A percentile compares a stretch with the other conserved stretches of the same genome.
Conservation (phyloP, 1,140 invertebrate genomes). For the Prorops nasuta region DNA sequence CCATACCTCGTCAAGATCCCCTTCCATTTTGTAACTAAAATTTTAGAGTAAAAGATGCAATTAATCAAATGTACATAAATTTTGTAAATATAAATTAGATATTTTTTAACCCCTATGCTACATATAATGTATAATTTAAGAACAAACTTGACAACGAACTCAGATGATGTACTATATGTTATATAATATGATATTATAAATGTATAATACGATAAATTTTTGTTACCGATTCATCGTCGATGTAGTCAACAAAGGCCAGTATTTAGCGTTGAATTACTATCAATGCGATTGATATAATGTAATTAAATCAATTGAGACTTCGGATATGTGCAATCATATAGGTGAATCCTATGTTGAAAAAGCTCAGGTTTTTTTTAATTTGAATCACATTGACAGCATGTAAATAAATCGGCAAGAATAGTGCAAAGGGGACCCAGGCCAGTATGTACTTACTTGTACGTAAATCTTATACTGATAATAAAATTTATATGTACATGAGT, state of each 20-base stretch:
- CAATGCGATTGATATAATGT: background rate
- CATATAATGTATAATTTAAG: background rate
- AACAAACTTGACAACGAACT: slow-evolving; percentile 1
- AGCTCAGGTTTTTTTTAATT: too few relatives aligned
- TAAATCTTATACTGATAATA: slow-evolving; percentile 15
- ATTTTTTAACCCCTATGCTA: background rate
- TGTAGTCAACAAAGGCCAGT: slow-evolving; percentile 35
- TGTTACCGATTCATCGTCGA: slow-evolving; percentile 16
- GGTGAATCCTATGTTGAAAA: slow-evolving; percentile 9
- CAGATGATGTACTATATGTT: background rate
- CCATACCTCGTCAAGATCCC: too few relatives aligned
- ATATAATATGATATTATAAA: slow-evolving; percentile 14
- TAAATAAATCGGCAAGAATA: slow-evolving; percentile 20
- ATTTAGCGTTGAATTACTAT: slow-evolving; percentile 14
- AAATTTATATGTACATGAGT: too few relatives aligned
- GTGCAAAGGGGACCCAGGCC: slow-evolving; percentile 30
- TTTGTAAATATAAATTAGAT: slow-evolving; percentile 6
- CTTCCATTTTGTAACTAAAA: too few relatives aligned
- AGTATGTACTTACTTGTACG: slow-evolving; percentile 30
- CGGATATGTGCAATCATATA: slow-evolving; percentile 17
- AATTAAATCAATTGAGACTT: slow-evolving; percentile 5
- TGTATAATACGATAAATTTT: slow-evolving; percentile 1
- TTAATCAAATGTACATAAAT: slow-evolving; percentile 1
- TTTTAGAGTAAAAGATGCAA: too few relatives aligned
- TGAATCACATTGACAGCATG: too few relatives aligned